These are phyloP conservation scores for Aleiodes alternator DNA, from an alignment of 2,888 invertebrate genomes.

Conservation along the genomic window DNA sequence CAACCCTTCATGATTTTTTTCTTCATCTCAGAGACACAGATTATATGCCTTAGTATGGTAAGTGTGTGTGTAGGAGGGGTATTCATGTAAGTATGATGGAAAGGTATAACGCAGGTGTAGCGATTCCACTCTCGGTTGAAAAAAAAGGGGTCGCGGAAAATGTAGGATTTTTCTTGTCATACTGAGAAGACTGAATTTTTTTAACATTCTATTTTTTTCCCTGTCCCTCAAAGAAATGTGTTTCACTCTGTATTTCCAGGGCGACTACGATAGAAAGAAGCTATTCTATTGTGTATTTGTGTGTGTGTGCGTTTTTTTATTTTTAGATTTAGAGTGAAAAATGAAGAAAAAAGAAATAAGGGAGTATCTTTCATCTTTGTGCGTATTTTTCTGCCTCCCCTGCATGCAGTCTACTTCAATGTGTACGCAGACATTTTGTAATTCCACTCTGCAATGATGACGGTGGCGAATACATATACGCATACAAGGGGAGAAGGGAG, in stretches of 20 bases:
- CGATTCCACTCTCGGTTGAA: slow-evolving; percentile 18
- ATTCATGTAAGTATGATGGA: neutral
- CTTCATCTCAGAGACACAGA: neutral
- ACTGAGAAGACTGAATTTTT: slow-evolving; percentile 12
- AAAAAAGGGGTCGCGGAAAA: slow-evolving; percentile 29
- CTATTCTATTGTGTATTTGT: slow-evolving; percentile 15
- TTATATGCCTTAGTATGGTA: neutral
- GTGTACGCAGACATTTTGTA: slow-evolving; percentile 66
- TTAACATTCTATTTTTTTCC: neutral
- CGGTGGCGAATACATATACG: neutral
- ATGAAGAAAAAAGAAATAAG: slow-evolving; percentile 19
- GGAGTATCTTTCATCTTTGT: slow-evolving; percentile 33
- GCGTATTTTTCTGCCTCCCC: slow-evolving; percentile 10
- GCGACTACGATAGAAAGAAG: slow-evolving; percentile 15
- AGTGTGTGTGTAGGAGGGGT: neutral
- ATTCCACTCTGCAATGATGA: slow-evolving; percentile 46
- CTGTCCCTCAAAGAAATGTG: slow-evolving; percentile 26
- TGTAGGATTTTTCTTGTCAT: slow-evolving; percentile 29
- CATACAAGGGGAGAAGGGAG: neutral
- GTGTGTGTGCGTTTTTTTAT: slow-evolving; percentile 10
- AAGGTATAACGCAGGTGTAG: slow-evolving; percentile 31
- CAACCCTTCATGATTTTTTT: neutral
- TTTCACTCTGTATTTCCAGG: slow-evolving; percentile 14
- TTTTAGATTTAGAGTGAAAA: slow-evolving; percentile 22
- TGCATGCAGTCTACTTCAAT: slow-evolving; percentile 61